Evolutionary conservation across 2,113 vertebrate species (phyloP), one percentile per base, ranked within the genome.

Genomic region (Apteryx owenii): DNA sequence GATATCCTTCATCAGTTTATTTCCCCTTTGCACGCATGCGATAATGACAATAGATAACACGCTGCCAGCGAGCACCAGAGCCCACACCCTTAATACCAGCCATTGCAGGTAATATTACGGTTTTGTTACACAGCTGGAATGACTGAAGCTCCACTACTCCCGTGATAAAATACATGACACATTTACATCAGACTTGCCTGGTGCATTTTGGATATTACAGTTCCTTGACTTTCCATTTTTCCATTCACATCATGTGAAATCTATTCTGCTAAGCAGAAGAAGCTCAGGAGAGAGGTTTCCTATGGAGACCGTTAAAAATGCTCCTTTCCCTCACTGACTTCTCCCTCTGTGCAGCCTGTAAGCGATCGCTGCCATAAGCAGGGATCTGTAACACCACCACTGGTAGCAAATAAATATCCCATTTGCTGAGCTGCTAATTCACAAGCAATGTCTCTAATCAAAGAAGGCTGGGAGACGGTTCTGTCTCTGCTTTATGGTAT

Each of bases 221-320:
- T 94, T 84, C 71, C 50, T 91, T 66, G 70, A 18, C n/a, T 92
- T 93, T 94, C 80, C 20, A 11, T 93, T 95, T 93, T 90, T 53
- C 71, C 42, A 38, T 85, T 94, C 42, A 16, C 29, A 68, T 70
- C 5, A 28, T 73, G n/a, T 68, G 88, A 94, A 97, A 85, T 66
- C 38, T 68, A 17, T 85, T 91, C 77, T 31, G 60, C 75, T 62
- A 44, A 54, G 84, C 54, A 80, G 25, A 58, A 64, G 70, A 14
- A 95, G 26, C 29, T 81, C 44, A 65, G 61, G 58, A 81, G 77
- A 71, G 64, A 79, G 31, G 46, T 90, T 95, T 96, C 54, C 12
- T 5, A 5, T 9, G 23, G 31, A 81, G n/a, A 6, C 4, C 64
- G 44, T 88, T 95, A 77, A 94, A 96, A 51, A 29, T 5, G 20